Evolutionary conservation across 2,113 vertebrate genomes (phyloP).

Genomic region (Grantiella picta): DNA sequence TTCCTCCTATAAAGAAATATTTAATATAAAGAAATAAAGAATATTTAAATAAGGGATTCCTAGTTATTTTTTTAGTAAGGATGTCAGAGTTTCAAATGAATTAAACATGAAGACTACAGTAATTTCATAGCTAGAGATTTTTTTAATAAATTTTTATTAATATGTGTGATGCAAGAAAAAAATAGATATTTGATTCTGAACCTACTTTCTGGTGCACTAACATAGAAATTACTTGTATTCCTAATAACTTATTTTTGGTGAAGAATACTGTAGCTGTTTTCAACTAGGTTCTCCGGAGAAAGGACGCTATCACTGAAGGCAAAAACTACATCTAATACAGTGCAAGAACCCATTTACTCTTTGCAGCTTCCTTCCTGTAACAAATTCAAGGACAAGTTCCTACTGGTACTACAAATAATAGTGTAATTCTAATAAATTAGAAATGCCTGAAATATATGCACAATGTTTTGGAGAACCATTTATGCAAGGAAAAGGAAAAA

Average conservation of each 20-base stretch:
- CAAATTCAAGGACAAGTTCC: background rate
- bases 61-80: background rate
- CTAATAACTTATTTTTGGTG: background rate
- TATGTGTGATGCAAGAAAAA: background rate
- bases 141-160: background rate
- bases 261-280: background rate
- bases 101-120: background rate
- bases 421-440: background rate
- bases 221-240: background rate
- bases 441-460: background rate
- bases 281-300: background rate
- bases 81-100: background rate
- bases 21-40: background rate
- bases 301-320: background rate
- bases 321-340: background rate
- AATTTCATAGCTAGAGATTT: background rate
- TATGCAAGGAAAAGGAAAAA: background rate
- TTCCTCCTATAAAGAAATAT: background rate
- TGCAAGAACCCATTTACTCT: background rate
- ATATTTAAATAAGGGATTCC: background rate
- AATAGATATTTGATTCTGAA: background rate
- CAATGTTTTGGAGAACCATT: background rate
- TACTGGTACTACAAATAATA: background rate
- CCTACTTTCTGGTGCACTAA: background rate
- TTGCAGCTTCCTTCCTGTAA: background rate